Evolutionary conservation across 2,113 vertebrate genomes (phyloP).

Genomic region (Cyphomyrus plagiostoma): DNA sequence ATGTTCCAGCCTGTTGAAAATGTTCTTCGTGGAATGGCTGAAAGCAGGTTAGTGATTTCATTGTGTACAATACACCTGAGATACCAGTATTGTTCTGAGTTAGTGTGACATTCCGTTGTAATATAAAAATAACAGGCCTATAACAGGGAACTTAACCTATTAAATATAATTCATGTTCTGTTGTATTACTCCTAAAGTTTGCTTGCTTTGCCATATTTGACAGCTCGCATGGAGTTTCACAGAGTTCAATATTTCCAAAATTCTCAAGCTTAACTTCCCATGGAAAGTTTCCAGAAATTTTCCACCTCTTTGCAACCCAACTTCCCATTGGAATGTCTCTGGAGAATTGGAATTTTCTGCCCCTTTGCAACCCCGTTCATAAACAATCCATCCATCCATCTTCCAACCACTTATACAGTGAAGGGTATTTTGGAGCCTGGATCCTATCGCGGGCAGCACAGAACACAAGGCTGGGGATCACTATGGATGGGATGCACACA

Average conservation of each 20-base stretch:
- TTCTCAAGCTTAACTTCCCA: neutral
- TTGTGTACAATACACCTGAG: neutral
- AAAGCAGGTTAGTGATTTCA: neutral
- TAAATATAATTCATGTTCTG: neutral
- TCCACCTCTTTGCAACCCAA: neutral
- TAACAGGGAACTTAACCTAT: neutral
- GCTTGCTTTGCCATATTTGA: neutral
- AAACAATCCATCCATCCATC: neutral
- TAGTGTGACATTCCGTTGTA: neutral
- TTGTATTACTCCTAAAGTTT: neutral
- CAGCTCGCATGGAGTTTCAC: neutral
- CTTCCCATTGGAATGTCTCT: too few relatives aligned
- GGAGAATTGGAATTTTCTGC: too few relatives aligned
- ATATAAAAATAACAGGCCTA: neutral
- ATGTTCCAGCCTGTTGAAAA: constrained; percentile 12
- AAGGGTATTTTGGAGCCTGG: neutral
- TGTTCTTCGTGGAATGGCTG: neutral
- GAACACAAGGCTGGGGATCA: neutral
- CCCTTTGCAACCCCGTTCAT: too few relatives aligned
- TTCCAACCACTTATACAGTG: neutral
- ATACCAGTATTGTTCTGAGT: neutral
- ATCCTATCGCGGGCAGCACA: neutral
- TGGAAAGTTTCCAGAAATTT: neutral
- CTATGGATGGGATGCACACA: neutral
- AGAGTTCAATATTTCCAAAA: neutral